Percentiles rank a stretch among this genome's conserved stretches.
Conservation (phyloP, 2,888 invertebrate genomes). For the Macrophya annulata region DNA sequence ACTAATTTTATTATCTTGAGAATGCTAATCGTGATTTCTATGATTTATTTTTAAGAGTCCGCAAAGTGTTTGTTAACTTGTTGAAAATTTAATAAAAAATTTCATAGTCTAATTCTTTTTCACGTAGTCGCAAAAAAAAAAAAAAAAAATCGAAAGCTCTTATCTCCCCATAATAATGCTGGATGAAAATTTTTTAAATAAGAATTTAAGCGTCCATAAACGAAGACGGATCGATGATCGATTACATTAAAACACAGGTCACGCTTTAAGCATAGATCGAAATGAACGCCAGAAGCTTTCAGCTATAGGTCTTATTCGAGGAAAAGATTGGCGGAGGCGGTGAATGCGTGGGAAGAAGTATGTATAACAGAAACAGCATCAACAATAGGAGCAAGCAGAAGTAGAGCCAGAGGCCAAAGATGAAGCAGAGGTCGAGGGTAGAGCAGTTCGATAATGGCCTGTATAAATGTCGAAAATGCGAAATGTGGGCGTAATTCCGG, state of each 20-base stretch:
- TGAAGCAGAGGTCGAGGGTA: background rate
- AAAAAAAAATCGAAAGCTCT: background rate
- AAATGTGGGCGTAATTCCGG: background rate
- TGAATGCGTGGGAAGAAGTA: constrained; percentile 70
- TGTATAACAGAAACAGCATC: constrained; percentile 32
- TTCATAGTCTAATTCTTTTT: no score
- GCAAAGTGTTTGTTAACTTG: no score
- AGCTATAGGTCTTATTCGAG: constrained; percentile 54
- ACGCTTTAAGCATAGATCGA: constrained; percentile 7
- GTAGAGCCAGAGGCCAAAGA: background rate
- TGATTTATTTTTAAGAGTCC: no score
- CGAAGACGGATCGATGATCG: constrained; percentile 32
- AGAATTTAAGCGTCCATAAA: background rate
- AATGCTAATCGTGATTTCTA: no score
- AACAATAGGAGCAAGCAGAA: background rate
- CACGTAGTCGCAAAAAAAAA: background rate
- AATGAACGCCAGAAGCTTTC: constrained; percentile 15
- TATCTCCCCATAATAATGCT: background rate
- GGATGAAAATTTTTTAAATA: background rate
- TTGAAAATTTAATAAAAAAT: no score
- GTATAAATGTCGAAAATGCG: background rate
- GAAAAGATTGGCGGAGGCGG: constrained; percentile 65
- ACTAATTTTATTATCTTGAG: background rate
- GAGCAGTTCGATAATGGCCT: constrained; percentile 70
- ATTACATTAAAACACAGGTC: constrained; percentile 27